These are phyloP conservation scores for Baryphthengus martii DNA, from an alignment of 2,113 vertebrate species.

Conservation along the genomic window DNA sequence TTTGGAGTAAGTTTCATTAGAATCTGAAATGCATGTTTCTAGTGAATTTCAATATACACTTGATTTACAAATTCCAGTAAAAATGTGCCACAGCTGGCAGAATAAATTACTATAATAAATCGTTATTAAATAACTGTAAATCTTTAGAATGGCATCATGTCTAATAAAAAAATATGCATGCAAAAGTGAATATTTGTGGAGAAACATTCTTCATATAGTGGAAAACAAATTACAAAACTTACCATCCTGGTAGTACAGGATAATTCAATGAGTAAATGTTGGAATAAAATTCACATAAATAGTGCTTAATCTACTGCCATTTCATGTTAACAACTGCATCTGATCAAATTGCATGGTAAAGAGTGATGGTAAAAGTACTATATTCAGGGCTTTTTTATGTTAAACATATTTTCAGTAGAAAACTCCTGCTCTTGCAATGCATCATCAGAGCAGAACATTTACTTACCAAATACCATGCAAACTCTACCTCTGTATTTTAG, in stretches of 20 bases:
- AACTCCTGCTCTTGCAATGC: slow-evolving; percentile 35
- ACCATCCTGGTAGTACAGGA: slow-evolving; percentile 51
- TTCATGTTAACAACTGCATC: slow-evolving; percentile 53
- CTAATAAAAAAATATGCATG: slow-evolving; percentile 65
- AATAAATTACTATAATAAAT: slow-evolving; percentile 77
- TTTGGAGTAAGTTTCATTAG: slow-evolving; percentile 67
- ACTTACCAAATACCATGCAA: slow-evolving; percentile 12
- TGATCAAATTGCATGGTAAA: slow-evolving; percentile 55
- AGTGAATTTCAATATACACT: slow-evolving; percentile 71
- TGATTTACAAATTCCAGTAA: slow-evolving; percentile 76
- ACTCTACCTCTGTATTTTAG: not conserved
- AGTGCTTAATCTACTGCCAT: slow-evolving; percentile 57
- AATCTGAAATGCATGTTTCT: slow-evolving; percentile 69
- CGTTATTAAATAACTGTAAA: slow-evolving; percentile 81
- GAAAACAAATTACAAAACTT: slow-evolving; percentile 74
- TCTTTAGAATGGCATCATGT: slow-evolving; percentile 73
- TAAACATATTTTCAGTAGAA: slow-evolving; percentile 36
- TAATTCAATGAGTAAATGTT: slow-evolving; percentile 70
- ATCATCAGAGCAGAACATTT: slow-evolving; percentile 56
- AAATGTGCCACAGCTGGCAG: slow-evolving; percentile 72
- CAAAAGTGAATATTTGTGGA: slow-evolving; percentile 56
- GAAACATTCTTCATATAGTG: slow-evolving; percentile 44
- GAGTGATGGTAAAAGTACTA: slow-evolving; percentile 23
- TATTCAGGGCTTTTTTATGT: slow-evolving; percentile 41
- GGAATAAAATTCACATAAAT: slow-evolving; percentile 74